A percentile compares a stretch with the other conserved stretches of the same genome.
phyloP scores from a whole-genome alignment of 2,797 vertebrate genomes.

The Parauchenoglanis punctatus region DNA sequence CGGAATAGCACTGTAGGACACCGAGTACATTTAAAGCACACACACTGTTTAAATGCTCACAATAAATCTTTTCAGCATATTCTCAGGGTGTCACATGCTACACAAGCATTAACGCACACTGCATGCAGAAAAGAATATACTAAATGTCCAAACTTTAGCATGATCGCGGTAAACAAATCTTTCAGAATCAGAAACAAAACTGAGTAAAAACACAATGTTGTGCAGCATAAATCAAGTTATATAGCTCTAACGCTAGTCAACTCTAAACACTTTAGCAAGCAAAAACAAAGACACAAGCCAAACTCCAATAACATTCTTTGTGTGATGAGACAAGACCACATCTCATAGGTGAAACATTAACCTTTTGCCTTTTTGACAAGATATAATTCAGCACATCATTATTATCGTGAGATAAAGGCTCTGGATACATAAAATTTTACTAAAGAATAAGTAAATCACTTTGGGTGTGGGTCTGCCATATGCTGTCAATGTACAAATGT shows the following conservation, averaged over 20 bases:
- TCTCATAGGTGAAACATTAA: neutral
- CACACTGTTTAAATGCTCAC: neutral
- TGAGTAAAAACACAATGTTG: neutral
- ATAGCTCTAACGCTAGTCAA: neutral
- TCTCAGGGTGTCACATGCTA: neutral
- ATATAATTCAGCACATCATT: neutral
- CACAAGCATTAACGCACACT: neutral
- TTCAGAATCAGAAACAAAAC: neutral
- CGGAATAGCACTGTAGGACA: neutral
- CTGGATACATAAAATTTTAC: neutral
- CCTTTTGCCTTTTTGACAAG: neutral
- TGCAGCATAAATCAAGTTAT: neutral
- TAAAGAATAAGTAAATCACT: neutral
- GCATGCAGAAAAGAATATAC: neutral
- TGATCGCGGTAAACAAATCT: neutral
- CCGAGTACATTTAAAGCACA: neutral
- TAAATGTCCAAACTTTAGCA: no score
- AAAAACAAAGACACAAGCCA: neutral
- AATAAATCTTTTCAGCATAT: neutral
- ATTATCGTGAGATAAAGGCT: neutral
- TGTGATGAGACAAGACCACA: neutral
- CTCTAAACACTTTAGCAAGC: neutral
- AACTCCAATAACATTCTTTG: neutral
- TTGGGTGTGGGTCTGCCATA: neutral
- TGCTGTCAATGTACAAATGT: neutral